Evolutionary conservation across 2,888 invertebrate genomes (phyloP), one percentile per base, ranked within the genome.

Genomic region (Nasonia oneida): DNA sequence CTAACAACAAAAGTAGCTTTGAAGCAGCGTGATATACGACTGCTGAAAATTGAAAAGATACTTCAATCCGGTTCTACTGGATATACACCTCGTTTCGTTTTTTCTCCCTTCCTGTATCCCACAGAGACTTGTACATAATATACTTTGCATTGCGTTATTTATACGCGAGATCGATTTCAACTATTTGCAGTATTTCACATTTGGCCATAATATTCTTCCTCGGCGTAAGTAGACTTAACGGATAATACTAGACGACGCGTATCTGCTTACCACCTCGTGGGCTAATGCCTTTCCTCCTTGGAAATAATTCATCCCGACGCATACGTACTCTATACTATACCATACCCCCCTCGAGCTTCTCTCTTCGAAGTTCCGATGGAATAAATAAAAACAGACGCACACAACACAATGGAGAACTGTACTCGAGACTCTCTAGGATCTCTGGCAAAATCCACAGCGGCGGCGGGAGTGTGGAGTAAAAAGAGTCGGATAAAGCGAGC

Each of bases 401-500:
- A 42, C 71, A 70, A 39, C 57, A 57, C 57, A 57, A 57, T 57
- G 57, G 57, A 57, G n/a, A n/a, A 57, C 57, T 57, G 57, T 57
- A 57, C 57, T 57, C n/a, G n/a, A 42, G 8, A 39, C 70, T 18
- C 18, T 18, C 18, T 18, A 23, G 37, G n/a, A 23, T 42, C 57
- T 57, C 57, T 57, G 0, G 37, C 70, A 14, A 61, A 23, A 83
- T 64, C 64, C 64, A 10, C 71, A 18, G n/a, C 18, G 57, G 67
- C 61, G 33, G 15, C 53, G 42, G 61, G 61, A 79, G 50, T 53
- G 12, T 42, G 42, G 42, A 23, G 37, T 39, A 82, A 79, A 78
- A 64, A 83, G 77, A 64, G 50, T 12, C 64, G n/a, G 80, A 81
- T 84, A 84, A 73, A 81, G 61, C 85, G 76, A 78, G 61, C 33